A percentile compares a stretch with the other conserved stretches of the same genome.
Conservation (phyloP, 2,113 vertebrate species). For the Atractosteus spatula region DNA sequence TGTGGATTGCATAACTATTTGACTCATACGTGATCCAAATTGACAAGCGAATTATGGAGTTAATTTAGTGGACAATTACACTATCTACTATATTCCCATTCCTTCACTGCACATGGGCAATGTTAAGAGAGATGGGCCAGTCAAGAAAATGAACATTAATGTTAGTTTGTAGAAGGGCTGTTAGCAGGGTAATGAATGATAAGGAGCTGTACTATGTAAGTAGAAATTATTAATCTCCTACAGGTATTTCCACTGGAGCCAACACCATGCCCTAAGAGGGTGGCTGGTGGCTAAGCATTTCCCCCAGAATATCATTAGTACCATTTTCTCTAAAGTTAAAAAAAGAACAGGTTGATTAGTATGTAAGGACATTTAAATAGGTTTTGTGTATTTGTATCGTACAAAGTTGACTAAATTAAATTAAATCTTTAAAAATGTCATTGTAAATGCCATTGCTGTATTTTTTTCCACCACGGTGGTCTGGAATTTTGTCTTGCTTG, state of each 20-base stretch:
- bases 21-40: conserved; percentile 24
- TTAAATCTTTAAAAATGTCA: too few relatives aligned
- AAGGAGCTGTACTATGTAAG: conserved; percentile 47
- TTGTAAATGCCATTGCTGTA: too few relatives aligned
- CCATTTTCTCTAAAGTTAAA: too few relatives aligned
- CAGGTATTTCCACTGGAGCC: conserved; percentile 62
- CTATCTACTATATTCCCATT: conserved; percentile 35
- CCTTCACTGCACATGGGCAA: conserved; percentile 20
- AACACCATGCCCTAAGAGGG: conserved; percentile 54
- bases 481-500: too few relatives aligned
- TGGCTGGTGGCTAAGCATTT: conserved; percentile 35
- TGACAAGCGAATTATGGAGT: conserved; percentile 29
- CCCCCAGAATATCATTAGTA: conserved; percentile 25
- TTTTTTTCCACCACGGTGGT: too few relatives aligned
- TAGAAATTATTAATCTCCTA: conserved; percentile 52
- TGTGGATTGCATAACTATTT: background rate
- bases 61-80: conserved; percentile 27
- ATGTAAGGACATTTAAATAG: too few relatives aligned
- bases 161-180: conserved; percentile 54
- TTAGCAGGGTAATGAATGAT: conserved; percentile 66
- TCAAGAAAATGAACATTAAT: conserved; percentile 68
- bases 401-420: too few relatives aligned
- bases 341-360: too few relatives aligned
- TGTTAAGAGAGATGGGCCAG: conserved; percentile 52
- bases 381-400: too few relatives aligned